Evolutionary conservation across 2,113 vertebrate genomes (phyloP), one percentile per base, ranked within the genome.

Genomic region (Toxostoma redivivum): DNA sequence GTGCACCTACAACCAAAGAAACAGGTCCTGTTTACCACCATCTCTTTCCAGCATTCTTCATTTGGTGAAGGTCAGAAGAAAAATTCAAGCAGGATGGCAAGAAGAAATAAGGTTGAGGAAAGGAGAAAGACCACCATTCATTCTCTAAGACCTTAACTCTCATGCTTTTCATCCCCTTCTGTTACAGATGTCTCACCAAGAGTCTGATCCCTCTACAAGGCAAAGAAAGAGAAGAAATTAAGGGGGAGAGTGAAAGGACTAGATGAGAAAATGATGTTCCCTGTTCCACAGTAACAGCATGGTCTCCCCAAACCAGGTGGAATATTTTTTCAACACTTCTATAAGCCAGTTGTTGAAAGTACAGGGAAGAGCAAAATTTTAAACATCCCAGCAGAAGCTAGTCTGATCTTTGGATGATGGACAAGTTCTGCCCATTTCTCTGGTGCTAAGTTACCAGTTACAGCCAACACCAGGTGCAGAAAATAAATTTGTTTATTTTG

Each of bases 131-230:
- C 7, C 11, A 58, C 10, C 10, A 16, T n/a, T 78, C 5, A 28
- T 53, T 67, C n/a, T 61, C 22, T 93, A 64, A 47, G 18, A 74
- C 35, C 11, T 83, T 42, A 53, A 25, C 2, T 58, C 18, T 47
- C 25, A 23, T 15, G 3, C 6, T 85, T 79, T 67, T 74, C 31
- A 11, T 60, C 9, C 35, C 7, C 24, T 72, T 11, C 69, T 44
- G 4, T 60, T 61, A 42, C 0, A 1, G 35, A 30, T 47, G 10
- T 9, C 6, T 67, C 58, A 61, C n/a, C 0, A 0, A 50, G 15
- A 14, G 28, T 77, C 64, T 57, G 33, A 84, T 45, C 31, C 25
- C 23, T 15, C 19, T 58, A 57, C 6, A 77, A 86, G 28, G 31
- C 15, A 83, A 57, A 69, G 30, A 76, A 60, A 85, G 15, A 70